Percentiles rank a stretch among this genome's conserved stretches.
Evolutionary conservation across 2,797 vertebrate genomes (phyloP).

Genomic region (Emydoidea blandingii): DNA sequence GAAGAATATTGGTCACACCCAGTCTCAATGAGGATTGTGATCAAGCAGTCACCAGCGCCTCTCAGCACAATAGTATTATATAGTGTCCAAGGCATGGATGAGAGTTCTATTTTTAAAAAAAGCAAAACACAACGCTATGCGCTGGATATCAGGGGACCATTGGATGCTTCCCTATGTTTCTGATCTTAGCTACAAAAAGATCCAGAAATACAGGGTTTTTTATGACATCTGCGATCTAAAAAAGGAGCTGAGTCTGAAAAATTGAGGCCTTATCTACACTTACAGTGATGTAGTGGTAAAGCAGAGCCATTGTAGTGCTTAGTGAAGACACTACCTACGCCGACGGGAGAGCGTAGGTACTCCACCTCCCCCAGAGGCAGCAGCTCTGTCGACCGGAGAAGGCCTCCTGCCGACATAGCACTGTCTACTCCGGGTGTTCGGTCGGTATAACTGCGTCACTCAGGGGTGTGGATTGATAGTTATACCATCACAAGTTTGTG

Average conservation of each 20-base stretch:
- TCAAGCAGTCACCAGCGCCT: neutral
- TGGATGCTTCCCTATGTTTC: neutral
- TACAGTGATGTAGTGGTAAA: neutral
- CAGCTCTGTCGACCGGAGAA: neutral
- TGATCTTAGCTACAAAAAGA: neutral
- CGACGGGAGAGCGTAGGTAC: neutral
- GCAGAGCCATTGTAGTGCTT: neutral
- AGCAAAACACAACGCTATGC: neutral
- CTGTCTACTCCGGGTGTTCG: neutral
- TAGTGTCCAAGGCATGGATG: neutral
- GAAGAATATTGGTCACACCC: neutral
- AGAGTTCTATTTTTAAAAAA: neutral
- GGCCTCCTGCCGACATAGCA: neutral
- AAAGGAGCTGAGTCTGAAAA: neutral
- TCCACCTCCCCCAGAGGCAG: neutral
- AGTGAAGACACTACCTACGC: too few relatives aligned
- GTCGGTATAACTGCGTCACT: neutral
- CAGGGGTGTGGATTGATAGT: neutral
- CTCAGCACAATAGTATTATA: neutral
- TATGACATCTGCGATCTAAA: neutral
- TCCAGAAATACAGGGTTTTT: neutral
- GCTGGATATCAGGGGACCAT: neutral
- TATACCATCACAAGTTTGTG: neutral
- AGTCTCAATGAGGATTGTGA: neutral
- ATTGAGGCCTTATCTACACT: neutral